Evolutionary conservation across 2,113 vertebrate species (phyloP).

Genomic region (Mustelus asterias): DNA sequence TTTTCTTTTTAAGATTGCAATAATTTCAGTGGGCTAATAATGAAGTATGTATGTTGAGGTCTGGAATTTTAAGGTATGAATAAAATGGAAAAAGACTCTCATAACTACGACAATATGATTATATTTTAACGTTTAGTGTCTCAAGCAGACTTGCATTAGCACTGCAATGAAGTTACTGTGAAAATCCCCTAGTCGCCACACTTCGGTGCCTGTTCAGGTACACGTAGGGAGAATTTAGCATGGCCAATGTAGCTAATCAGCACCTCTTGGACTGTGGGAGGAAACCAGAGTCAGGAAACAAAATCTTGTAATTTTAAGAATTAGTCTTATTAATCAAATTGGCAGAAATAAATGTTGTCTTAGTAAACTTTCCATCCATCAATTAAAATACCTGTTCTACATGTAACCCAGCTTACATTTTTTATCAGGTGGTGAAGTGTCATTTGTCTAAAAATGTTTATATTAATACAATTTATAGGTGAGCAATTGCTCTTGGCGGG

Average conservation of each 20-base stretch:
- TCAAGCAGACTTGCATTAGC: too few species aligned
- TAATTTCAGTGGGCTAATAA: background rate
- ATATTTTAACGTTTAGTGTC: too few species aligned
- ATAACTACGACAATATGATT: background rate
- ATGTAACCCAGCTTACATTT: background rate
- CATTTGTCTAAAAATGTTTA: background rate
- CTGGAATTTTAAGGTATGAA: background rate
- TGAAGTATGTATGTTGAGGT: background rate
- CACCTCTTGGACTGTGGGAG: too few species aligned
- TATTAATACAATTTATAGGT: constrained; percentile 58
- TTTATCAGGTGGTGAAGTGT: background rate
- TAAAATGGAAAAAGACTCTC: background rate
- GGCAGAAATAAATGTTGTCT: background rate
- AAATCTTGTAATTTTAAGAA: background rate
- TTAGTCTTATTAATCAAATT: background rate
- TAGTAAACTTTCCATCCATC: background rate
- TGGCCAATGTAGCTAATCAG: too few species aligned
- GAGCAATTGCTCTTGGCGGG: constrained; percentile 83
- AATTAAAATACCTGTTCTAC: background rate
- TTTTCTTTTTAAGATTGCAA: background rate
- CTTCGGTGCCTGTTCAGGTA: too few species aligned
- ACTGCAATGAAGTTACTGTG: too few species aligned
- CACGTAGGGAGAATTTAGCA: too few species aligned
- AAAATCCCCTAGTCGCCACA: too few species aligned
- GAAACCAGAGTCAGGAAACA: background rate